Evolutionary conservation across 2,113 vertebrate species (phyloP).

Genomic region (Macroglossus sobrinus): DNA sequence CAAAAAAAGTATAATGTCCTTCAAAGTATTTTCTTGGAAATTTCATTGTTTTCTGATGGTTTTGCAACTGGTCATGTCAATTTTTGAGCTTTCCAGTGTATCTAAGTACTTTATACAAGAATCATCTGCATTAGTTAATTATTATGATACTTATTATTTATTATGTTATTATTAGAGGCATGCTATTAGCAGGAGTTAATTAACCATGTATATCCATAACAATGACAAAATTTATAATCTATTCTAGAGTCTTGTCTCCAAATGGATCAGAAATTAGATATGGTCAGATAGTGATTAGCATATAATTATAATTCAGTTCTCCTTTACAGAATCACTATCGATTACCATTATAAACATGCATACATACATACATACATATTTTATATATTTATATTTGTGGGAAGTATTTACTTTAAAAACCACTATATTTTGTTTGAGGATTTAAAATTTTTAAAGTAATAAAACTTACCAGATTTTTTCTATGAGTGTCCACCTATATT

Average conservation of each 20-base stretch:
- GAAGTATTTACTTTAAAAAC: background rate
- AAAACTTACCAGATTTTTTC: background rate
- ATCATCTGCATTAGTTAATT: background rate
- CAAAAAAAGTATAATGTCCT: background rate
- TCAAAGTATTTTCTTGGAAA: background rate
- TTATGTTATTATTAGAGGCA: background rate
- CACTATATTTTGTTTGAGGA: background rate
- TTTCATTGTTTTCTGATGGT: background rate
- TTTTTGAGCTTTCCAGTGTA: background rate
- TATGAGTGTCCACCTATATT: background rate
- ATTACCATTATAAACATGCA: background rate
- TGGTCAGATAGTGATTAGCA: background rate
- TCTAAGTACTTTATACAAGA: constrained; percentile 20
- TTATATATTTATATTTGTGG: no score
- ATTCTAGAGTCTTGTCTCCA: background rate
- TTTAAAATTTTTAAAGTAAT: background rate
- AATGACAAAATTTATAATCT: background rate
- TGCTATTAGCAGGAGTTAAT: background rate
- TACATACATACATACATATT: no score
- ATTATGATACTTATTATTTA: background rate
- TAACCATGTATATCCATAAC: background rate
- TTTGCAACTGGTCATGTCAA: background rate
- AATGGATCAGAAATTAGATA: background rate
- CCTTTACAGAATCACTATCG: background rate
- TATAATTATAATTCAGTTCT: background rate